Percentiles rank a stretch among this genome's conserved stretches.
These are phyloP conservation scores for Pachymerium ferrugineum DNA, from an alignment of 2,888 invertebrate species.

Conservation along the genomic window DNA sequence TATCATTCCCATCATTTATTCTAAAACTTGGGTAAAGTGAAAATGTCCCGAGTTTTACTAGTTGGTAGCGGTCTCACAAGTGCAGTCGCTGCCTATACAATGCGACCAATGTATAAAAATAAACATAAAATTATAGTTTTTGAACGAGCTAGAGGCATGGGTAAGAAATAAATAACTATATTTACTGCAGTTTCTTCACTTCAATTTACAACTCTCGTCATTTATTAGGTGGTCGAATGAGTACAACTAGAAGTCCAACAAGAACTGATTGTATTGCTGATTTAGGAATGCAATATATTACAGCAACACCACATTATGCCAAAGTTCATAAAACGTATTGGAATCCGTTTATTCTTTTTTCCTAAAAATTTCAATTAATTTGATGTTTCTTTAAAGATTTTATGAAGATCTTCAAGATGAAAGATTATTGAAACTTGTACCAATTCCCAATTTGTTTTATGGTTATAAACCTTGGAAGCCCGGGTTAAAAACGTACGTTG, in stretches of 20 bases:
- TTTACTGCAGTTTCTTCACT: neutral
- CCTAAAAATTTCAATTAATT: neutral
- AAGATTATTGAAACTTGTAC: neutral
- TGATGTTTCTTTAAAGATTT: neutral
- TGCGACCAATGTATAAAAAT: neutral
- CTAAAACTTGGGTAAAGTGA: too few species aligned
- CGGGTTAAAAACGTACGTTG: neutral
- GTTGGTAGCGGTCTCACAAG: neutral
- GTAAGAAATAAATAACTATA: neutral
- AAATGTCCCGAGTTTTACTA: neutral
- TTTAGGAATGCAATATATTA: neutral
- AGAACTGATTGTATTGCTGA: neutral
- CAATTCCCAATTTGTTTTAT: neutral
- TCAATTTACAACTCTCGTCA: neutral
- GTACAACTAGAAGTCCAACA: neutral
- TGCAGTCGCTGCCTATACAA: neutral
- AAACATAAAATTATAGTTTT: neutral
- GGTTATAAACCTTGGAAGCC: neutral
- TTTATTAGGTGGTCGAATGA: neutral
- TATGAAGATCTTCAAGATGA: neutral
- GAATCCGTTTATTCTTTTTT: neutral
- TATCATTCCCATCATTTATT: too few species aligned
- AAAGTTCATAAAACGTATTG: neutral
- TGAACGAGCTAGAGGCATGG: neutral
- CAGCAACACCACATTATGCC: neutral